Percentiles rank a stretch among this genome's conserved stretches.
These are phyloP conservation scores for Chelon labrosus DNA, from an alignment of 2,797 vertebrate species.

Conservation along the genomic window DNA sequence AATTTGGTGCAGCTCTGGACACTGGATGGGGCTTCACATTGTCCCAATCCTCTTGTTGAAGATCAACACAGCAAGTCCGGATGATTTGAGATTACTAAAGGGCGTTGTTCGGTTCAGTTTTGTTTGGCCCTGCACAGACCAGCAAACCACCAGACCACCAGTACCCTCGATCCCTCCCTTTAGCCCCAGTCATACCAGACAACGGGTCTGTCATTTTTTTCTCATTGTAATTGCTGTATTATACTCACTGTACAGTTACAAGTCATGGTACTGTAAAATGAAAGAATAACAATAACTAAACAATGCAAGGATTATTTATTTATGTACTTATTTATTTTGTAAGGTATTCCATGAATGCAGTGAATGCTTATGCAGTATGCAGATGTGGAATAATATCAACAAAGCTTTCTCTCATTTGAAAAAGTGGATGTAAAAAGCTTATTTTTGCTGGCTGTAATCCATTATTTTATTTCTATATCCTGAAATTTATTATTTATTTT, in stretches of 20 bases:
- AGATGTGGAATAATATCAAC: conserved; percentile 72
- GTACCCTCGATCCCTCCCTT: conserved; percentile 25
- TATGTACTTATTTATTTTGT: conserved; percentile 80
- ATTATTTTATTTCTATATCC: conserved; percentile 66
- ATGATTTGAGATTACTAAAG: conserved; percentile 44
- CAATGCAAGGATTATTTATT: conserved; percentile 83
- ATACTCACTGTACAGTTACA: conserved; percentile 81
- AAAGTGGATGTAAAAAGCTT: conserved; percentile 69
- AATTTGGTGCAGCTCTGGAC: conserved; percentile 58
- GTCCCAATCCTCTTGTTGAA: conserved; percentile 49
- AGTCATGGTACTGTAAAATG: conserved; percentile 84
- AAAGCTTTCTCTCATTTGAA: conserved; percentile 63
- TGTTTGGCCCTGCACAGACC: conserved; percentile 56
- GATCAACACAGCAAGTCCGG: conserved; percentile 42
- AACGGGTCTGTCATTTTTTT: conserved; percentile 46
- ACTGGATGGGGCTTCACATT: conserved; percentile 41
- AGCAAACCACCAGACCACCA: conserved; percentile 55
- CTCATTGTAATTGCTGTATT: conserved; percentile 76
- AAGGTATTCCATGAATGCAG: conserved; percentile 77
- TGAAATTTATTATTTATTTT: conserved; percentile 57
- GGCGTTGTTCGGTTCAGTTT: conserved; percentile 45
- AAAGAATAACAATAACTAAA: conserved; percentile 71
- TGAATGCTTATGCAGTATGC: conserved; percentile 78
- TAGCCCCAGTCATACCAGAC: conserved; percentile 58
- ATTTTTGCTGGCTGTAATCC: conserved; percentile 69